Conservation (phyloP, 2,113 vertebrate species). For the Microtus montanus region DNA sequence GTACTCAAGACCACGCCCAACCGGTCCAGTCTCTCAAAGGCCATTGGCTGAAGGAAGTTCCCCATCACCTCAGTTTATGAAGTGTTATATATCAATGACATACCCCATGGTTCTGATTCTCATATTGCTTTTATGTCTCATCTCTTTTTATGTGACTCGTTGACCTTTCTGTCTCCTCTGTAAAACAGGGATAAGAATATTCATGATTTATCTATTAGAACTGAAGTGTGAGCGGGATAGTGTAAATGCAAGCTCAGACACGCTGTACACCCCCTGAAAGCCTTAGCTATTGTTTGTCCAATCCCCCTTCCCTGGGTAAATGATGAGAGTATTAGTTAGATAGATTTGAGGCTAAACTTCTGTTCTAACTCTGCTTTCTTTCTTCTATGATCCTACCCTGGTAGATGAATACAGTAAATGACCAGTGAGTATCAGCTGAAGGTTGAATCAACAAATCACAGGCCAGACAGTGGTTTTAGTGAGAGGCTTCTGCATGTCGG, state of each 20-base stretch:
- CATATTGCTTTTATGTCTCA: background rate
- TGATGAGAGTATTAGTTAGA: background rate
- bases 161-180: background rate
- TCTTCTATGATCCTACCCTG: background rate
- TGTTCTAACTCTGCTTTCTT: background rate
- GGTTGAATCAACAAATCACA: background rate
- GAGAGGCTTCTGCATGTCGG: background rate
- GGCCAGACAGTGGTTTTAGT: background rate
- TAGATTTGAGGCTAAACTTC: background rate
- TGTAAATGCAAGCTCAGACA: background rate
- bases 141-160: background rate
- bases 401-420: background rate
- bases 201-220: background rate
- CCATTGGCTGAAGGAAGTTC: too few relatives aligned
- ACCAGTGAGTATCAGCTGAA: background rate
- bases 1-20: too few relatives aligned
- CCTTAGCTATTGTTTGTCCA: background rate
- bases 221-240: background rate
- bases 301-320: background rate
- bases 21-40: too few relatives aligned
- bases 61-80: background rate
- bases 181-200: background rate
- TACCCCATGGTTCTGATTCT: background rate
- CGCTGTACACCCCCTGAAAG: background rate
- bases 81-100: background rate